phyloP scores from a whole-genome alignment of 2,797 vertebrate species.

The Vultur gryphus region DNA sequence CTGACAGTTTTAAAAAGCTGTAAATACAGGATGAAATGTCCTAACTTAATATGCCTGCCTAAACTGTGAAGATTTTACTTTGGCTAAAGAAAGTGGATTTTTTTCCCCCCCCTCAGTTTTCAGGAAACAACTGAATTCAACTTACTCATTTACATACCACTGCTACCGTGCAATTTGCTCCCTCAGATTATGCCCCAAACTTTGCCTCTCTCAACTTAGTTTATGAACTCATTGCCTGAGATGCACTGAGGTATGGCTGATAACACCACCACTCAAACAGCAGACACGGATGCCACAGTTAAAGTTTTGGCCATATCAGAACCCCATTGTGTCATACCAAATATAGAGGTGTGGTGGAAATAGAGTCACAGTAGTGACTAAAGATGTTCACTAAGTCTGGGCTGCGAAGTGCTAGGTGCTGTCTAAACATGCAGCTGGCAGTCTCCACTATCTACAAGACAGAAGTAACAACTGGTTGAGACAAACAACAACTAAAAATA shows the following conservation, averaged over 20 bases:
- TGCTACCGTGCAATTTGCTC: background rate
- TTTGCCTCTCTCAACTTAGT: background rate
- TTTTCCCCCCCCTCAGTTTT: background rate
- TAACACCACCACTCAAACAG: background rate
- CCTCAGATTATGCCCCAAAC: background rate
- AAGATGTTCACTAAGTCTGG: background rate
- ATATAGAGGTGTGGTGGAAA: background rate
- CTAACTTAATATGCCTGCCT: background rate
- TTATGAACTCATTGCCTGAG: background rate
- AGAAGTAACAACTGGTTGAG: background rate
- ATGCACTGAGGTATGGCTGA: background rate
- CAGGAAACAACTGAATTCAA: background rate
- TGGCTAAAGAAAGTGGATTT: background rate
- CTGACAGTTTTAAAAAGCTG: background rate
- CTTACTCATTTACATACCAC: background rate
- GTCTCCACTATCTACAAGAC: background rate
- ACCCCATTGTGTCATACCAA: background rate
- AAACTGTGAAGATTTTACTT: background rate
- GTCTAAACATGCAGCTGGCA: conserved; percentile 5
- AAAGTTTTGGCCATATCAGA: background rate
- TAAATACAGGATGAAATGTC: background rate
- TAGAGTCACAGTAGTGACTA: background rate
- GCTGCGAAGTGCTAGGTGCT: background rate
- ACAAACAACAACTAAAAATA: conserved; percentile 34
- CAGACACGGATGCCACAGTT: background rate